Evolutionary conservation across 2,888 invertebrate genomes (phyloP), one percentile per base, ranked within the genome.

Genomic region (Drepana falcataria): DNA sequence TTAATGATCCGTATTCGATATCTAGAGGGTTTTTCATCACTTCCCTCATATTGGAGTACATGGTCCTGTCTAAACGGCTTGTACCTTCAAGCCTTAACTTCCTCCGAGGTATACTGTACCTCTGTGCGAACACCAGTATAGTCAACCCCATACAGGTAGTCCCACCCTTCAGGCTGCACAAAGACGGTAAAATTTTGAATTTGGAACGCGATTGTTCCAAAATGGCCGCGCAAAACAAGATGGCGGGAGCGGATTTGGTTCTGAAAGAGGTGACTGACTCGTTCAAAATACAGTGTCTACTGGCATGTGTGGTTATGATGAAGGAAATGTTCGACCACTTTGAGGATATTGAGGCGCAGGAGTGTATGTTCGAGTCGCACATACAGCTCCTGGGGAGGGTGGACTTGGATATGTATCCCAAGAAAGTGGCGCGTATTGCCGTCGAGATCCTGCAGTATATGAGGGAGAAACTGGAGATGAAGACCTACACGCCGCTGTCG

Each of bases 31-130:
- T 98, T 4, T 96, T 96, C 69, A 69, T 97, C 49, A 93, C 93
- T 4, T 93, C 95, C 0, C 80, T 97, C 34, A 83, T 95, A 58
- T 82, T 96, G 67, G 97, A 98, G 94, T 97, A 95, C 77, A 95
- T 95, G 0, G 77, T 87, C 0, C 78, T 96, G 44, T 97, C 97
- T 0, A 96, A 96, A 83, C 91, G 97, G 67, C 95, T 95, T 67
- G 89, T 96, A 34, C 97, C 98, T 0, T 94, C 96, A 21, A 95
- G 93, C 0, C 87, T 98, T 1, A 96, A 95, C 77, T 98, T 95
- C 73, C 85, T 98, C 4, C 87, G 93, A 60, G 96, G 97, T 0
- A 83, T 97, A 53, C 77, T 98, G 53, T 95, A 94, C 76, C 78
- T 96, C 79, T 93, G 94, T 21, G 91, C 94, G 3, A 93, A 94